Percentiles rank a stretch among this genome's conserved stretches.
These are phyloP conservation scores for Chrysolina americana DNA, from an alignment of 2,888 invertebrate species.

Conservation along the genomic window DNA sequence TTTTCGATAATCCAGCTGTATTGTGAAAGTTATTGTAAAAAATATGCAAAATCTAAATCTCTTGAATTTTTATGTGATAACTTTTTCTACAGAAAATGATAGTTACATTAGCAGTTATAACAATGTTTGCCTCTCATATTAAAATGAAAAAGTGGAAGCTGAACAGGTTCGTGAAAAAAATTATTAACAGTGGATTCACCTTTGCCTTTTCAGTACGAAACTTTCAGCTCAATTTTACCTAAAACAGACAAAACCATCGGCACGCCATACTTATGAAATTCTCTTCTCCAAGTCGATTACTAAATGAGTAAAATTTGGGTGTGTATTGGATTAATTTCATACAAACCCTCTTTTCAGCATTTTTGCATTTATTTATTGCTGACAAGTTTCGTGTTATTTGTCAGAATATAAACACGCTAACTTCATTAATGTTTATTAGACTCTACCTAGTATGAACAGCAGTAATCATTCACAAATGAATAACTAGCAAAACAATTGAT, in stretches of 20 bases:
- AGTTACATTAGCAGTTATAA: too few species aligned
- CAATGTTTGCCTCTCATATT: too few species aligned
- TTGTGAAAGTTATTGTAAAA: too few species aligned
- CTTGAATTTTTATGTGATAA: too few species aligned
- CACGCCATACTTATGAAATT: background rate
- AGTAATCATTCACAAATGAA: background rate
- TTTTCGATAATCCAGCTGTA: background rate
- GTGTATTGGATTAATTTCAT: background rate
- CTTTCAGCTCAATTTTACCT: too few species aligned
- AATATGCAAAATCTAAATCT: too few species aligned
- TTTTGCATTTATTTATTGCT: background rate
- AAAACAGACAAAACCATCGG: too few species aligned
- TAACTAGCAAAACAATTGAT: background rate
- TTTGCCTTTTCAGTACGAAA: too few species aligned
- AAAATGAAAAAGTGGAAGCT: too few species aligned
- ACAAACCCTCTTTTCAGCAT: background rate
- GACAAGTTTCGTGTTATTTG: background rate
- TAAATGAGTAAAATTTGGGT: slow-evolving; percentile 1
- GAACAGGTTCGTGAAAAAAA: too few species aligned
- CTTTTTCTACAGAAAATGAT: too few species aligned
- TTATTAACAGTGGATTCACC: too few species aligned
- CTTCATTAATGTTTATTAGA: background rate
- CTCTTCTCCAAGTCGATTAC: background rate
- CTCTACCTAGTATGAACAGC: background rate
- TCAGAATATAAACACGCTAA: background rate